A percentile compares a stretch with the other conserved stretches of the same genome.
Conservation (phyloP, 2,888 invertebrate species). For the Eutolmus rufibarbis region DNA sequence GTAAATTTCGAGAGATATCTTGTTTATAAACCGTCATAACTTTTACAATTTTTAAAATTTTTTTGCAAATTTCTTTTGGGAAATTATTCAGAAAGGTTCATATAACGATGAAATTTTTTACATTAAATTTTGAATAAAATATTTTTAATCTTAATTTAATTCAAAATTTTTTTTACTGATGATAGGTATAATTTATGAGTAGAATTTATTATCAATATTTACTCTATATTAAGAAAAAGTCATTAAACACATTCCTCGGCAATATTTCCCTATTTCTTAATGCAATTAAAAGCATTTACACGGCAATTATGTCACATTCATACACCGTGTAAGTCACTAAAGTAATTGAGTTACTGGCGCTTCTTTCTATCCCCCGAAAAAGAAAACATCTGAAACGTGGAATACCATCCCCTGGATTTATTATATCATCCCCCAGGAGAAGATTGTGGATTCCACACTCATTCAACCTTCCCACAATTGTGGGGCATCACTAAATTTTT, state of each 20-base stretch:
- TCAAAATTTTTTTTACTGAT: too few relatives aligned
- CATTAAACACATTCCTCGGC: background rate
- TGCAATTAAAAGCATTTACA: conserved; percentile 24
- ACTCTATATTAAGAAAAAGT: background rate
- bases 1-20: too few relatives aligned
- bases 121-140: too few relatives aligned
- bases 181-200: too few relatives aligned
- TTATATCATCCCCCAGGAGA: background rate
- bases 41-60: too few relatives aligned
- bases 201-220: too few relatives aligned
- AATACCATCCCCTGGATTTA: background rate
- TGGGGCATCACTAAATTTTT: background rate
- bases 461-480: background rate
- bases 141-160: too few relatives aligned
- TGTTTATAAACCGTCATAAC: too few relatives aligned
- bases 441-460: background rate
- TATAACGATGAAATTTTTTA: too few relatives aligned
- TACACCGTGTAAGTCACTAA: background rate
- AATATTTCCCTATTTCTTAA: background rate
- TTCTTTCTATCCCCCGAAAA: background rate
- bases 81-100: too few relatives aligned
- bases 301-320: conserved; percentile 37
- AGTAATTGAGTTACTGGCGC: conserved; percentile 22
- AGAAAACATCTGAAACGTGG: background rate
- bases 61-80: too few relatives aligned